A percentile compares a stretch with the other conserved stretches of the same genome.
These are phyloP conservation scores for Esox masquinongy DNA, from an alignment of 2,797 vertebrate genomes.

Conservation along the genomic window DNA sequence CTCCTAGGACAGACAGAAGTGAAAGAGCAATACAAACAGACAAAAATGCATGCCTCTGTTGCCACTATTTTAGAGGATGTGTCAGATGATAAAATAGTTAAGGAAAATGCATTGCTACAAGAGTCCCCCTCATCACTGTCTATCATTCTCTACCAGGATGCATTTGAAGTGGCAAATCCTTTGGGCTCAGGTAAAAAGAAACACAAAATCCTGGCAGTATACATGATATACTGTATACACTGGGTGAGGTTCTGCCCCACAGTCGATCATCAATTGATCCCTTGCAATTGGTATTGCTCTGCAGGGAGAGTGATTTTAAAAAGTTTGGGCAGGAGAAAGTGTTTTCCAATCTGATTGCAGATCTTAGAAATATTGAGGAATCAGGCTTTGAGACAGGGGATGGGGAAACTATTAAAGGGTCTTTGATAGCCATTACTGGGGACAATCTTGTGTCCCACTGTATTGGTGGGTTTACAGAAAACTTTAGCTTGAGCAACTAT, in stretches of 20 bases:
- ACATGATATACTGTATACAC: no score
- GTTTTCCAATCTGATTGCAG: not conserved
- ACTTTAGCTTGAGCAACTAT: no score
- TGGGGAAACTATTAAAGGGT: no score
- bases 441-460: no score
- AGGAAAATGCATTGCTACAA: conserved; percentile 11
- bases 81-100: not conserved
- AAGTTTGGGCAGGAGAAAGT: not conserved
- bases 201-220: not conserved
- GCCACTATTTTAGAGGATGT: not conserved
- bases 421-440: no score
- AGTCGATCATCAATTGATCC: not conserved
- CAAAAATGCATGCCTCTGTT: not conserved
- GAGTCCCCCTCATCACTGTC: not conserved
- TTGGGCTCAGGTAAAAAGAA: no score
- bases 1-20: conserved; percentile 5
- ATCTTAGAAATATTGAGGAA: no score
- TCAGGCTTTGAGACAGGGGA: no score
- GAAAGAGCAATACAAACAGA: conserved; percentile 12
- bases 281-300: not conserved
- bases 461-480: no score
- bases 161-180: not conserved
- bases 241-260: not conserved
- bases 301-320: not conserved
- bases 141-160: conserved; percentile 2